phyloP scores from a whole-genome alignment of 2,888 invertebrate species.

The Euclidia mi region DNA sequence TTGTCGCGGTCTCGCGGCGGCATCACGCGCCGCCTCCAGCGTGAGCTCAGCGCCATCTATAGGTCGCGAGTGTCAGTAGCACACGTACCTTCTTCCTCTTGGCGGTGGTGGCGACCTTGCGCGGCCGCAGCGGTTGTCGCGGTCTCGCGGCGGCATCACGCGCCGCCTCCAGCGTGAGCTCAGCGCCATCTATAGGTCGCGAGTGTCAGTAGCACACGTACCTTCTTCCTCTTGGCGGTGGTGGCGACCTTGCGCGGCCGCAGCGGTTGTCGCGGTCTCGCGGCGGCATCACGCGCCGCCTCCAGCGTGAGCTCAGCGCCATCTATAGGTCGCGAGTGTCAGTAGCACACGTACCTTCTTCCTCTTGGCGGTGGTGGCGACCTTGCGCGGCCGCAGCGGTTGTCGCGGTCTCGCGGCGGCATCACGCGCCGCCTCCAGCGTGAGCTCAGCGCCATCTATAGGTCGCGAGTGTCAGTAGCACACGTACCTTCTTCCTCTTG shows the following conservation, averaged over 20 bases:
- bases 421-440: slow-evolving; percentile 98
- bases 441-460: slow-evolving; percentile 91
- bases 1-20: slow-evolving; percentile 96
- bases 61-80: no score
- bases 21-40: slow-evolving; percentile 98
- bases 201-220: slow-evolving; percentile 30
- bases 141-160: slow-evolving; percentile 97
- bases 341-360: slow-evolving; percentile 92
- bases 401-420: slow-evolving; percentile 97
- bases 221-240: slow-evolving; percentile 98
- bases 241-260: slow-evolving; percentile 98
- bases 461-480: no score
- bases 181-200: slow-evolving; percentile 60
- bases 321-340: no score
- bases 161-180: slow-evolving; percentile 98
- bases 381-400: slow-evolving; percentile 97
- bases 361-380: slow-evolving; percentile 98
- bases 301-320: slow-evolving; percentile 96
- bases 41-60: slow-evolving; percentile 92
- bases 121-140: slow-evolving; percentile 97
- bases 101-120: slow-evolving; percentile 98
- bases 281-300: slow-evolving; percentile 98
- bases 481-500: slow-evolving; percentile 96
- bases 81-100: slow-evolving; percentile 96
- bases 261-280: slow-evolving; percentile 96